Percentiles rank a stretch among this genome's conserved stretches.
Conservation (phyloP, 2,797 vertebrate genomes). For the Aplochiton taeniatus region DNA sequence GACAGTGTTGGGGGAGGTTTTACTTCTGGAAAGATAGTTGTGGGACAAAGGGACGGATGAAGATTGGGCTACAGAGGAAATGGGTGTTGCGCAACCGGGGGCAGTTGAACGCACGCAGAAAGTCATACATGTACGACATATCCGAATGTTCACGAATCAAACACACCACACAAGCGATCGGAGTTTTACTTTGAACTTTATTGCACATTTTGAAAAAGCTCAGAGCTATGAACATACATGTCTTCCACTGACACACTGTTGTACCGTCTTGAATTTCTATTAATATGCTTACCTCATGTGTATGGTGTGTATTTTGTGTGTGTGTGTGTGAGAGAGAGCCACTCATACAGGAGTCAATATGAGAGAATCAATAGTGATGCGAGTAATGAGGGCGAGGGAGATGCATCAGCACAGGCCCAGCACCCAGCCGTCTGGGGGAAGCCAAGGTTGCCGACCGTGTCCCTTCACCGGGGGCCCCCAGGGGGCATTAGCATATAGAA, state of each 20-base stretch:
- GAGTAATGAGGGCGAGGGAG: slow-evolving; percentile 21
- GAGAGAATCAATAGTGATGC: slow-evolving; percentile 19
- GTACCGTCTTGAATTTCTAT: no score
- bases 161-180: slow-evolving; percentile 30
- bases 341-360: slow-evolving; percentile 16
- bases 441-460: slow-evolving; percentile 53
- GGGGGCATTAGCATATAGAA: slow-evolving; percentile 29
- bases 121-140: background rate
- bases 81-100: background rate
- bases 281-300: no score
- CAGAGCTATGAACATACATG: background rate
- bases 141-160: background rate
- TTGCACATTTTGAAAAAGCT: slow-evolving; percentile 24
- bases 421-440: slow-evolving; percentile 37
- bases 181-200: slow-evolving; percentile 46
- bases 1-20: background rate
- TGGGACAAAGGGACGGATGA: no score
- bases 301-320: background rate
- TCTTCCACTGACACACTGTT: no score
- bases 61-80: no score
- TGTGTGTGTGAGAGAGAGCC: background rate
- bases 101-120: background rate
- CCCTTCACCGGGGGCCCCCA: slow-evolving; percentile 46
- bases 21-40: no score
- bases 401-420: slow-evolving; percentile 24